These are phyloP conservation scores for Isichthys henryi DNA, from an alignment of 2,113 vertebrate genomes.

Conservation along the genomic window DNA sequence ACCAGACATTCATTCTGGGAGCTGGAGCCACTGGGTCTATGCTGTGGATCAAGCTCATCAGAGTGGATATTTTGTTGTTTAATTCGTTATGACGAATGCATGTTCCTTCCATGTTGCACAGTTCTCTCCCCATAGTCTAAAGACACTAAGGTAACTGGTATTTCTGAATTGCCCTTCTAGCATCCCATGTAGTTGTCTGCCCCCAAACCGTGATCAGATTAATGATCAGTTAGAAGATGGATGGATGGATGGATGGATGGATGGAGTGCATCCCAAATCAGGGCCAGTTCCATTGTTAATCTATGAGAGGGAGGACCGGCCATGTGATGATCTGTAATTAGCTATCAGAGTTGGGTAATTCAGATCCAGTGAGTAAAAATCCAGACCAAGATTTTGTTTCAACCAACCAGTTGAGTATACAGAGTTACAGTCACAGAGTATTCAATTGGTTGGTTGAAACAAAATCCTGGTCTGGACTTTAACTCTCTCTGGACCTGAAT, in stretches of 20 bases:
- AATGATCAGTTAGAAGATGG: not conserved
- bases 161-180: not conserved
- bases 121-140: not conserved
- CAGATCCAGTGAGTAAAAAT: not conserved
- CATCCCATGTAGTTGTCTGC: not conserved
- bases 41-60: conserved; percentile 24
- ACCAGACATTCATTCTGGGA: not conserved
- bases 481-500: no score
- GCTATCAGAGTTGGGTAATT: not conserved
- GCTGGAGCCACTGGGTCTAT: conserved; percentile 5
- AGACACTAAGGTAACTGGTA: not conserved
- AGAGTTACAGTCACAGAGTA: no score
- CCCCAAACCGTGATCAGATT: not conserved
- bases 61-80: no score
- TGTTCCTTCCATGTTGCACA: not conserved
- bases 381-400: no score
- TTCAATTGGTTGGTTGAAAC: no score
- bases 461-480: no score
- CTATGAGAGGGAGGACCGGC: conserved; percentile 53
- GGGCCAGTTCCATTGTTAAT: conserved; percentile 49
- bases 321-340: conserved; percentile 45
- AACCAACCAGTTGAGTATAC: no score
- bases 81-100: no score
- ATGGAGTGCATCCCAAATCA: conserved; percentile 45
- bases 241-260: not conserved